Base-by-base conservation (phyloP, 2,888 invertebrate genomes). In the Cabera pusaria region DNA sequence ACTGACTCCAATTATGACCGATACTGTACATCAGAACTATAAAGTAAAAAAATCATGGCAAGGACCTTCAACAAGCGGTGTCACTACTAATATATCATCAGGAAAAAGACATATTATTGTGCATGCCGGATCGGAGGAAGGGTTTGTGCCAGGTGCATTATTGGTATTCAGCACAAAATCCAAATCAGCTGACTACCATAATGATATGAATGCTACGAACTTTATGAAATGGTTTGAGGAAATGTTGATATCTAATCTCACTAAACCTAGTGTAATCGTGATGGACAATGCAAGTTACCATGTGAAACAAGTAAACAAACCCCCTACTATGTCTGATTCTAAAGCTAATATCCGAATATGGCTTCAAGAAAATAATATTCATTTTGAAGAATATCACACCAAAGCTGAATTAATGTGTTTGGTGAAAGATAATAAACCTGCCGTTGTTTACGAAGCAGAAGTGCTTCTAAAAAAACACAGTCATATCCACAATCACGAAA, bases 121-220 rank as follows among this genome's bases (percentile, higher is more conserved):
- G 2, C 14, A 14, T 14, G 14, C 14, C 4, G 14, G 14, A 14
- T 14, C 14, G 4, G 14, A 14, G 4, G 4, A 14, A 3, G 14
- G 14, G 4, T 14, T 14, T 4, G 14, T 14, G 14, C 14, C 14
- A 14, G 4, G 4, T 14, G 14, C 14, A 3, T 14, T 27, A 8
- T 9, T 49, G 20, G 19, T 39, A 5, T 49, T 49, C 20, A 45
- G 32, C 33, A 36, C 42, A 1, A 10, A 40, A 26, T 22, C 41
- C 0, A 36, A 45, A 35, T 25, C 31, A 6, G 44, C 17, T 17
- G 50, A 50, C 28, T 46, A 50, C 31, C 50, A 53, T 31, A 34
- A 48, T 23, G 44, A 53, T 2, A 53, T 50, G 46, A 50, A 53
- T 32, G 23, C 23, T 7, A 8, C 21, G 3, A 54, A 45, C 16